phyloP scores from a whole-genome alignment of 2,797 vertebrate genomes.

The Antrozous pallidus region DNA sequence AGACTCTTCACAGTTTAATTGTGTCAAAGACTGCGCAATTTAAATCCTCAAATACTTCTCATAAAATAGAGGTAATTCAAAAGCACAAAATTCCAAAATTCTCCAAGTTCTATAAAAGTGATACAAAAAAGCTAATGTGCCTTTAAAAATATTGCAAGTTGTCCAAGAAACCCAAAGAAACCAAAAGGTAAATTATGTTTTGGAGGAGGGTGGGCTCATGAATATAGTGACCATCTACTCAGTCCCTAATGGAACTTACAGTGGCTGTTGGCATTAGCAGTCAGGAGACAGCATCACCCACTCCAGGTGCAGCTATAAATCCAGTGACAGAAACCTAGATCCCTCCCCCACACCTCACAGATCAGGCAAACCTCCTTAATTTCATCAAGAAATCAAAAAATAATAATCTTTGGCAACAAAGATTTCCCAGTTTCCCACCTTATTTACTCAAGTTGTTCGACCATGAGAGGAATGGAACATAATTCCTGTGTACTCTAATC shows the following conservation, averaged over 20 bases:
- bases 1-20: background rate
- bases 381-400: background rate
- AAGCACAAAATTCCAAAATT: background rate
- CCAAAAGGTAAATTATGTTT: background rate
- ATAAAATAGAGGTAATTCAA: background rate
- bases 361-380: background rate
- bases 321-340: background rate
- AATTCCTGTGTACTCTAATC: background rate
- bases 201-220: background rate
- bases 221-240: background rate
- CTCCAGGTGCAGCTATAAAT: background rate
- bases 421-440: background rate
- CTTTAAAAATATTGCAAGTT: background rate
- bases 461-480: background rate
- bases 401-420: background rate
- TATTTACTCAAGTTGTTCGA: background rate
- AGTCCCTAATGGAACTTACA: background rate
- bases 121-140: background rate
- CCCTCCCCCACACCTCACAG: background rate
- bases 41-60: background rate
- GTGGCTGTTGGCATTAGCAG: background rate
- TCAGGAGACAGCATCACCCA: background rate
- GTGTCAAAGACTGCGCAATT: background rate
- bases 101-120: background rate
- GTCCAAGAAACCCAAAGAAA: background rate